Evolutionary conservation across 2,113 vertebrate species (phyloP), one percentile per base, ranked within the genome.

Genomic region (Poecilia latipinna): DNA sequence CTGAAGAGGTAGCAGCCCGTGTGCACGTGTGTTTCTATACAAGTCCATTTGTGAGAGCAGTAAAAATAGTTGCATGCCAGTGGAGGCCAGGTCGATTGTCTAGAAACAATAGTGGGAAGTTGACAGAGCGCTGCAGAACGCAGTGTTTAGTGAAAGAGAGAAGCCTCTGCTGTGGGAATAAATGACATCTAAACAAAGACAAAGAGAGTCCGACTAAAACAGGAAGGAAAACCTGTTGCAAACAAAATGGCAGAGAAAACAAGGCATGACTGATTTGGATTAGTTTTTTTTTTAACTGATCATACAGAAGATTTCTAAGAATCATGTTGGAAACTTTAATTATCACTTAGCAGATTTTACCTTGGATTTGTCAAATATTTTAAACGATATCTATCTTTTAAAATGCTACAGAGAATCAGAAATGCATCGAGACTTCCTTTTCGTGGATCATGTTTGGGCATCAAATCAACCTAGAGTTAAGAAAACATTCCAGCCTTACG

Each of bases 101-200:
- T 83, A 74, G 75, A 85, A 79, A 91, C 89, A 91, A 89, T 82
- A 8, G 78, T 51, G 76, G 87, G 89, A 91, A 91, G 84, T 61
- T 62, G 79, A 86, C 39, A 32, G 61, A 77, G 67, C 35, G 31
- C 54, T 8, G 60, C 35, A 0, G 71, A n/a, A 32, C 10, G 15
- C 1, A 4, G 8, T 33, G 37, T 2, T 62, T 31, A 57, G 3
- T 67, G 61, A 72, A 31, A 1, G 66, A 83, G 78, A 35, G 70
- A 31, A 39, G 76, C 76, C 39, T 80, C 73, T 51, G 63, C 68
- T 61, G 51, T 79, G 68, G 62, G 65, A 72, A 75, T 44, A 78
- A 73, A 73, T 3, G 2, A 42, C n/a, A 44, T 80, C 78, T 72
- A 57, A 65, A 62, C 24, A 70, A 73, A 71, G 79, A 78, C 17